Conservation (phyloP, 2,113 vertebrate genomes). For the Tupaia tana region DNA sequence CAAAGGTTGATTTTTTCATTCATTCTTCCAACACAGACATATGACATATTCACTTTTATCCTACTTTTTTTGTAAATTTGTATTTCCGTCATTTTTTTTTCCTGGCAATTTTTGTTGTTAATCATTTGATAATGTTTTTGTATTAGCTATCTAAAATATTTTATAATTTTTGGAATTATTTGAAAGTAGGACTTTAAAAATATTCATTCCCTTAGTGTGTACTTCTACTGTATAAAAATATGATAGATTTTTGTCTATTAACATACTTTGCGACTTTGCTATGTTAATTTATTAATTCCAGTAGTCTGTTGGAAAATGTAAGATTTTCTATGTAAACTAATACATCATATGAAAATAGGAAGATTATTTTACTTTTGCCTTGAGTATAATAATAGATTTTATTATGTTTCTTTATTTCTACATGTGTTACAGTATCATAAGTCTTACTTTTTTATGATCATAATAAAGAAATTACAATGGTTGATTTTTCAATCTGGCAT, state of each 20-base stretch:
- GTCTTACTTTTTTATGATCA: background rate
- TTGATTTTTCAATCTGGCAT: background rate
- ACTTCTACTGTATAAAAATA: background rate
- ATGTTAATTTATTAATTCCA: background rate
- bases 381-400: background rate
- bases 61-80: background rate
- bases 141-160: background rate
- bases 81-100: background rate
- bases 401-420: background rate
- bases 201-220: background rate
- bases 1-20: background rate
- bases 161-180: background rate
- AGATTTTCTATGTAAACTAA: background rate
- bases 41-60: background rate
- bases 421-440: background rate
- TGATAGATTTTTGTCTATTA: background rate
- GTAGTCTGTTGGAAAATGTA: background rate
- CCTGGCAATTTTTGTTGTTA: background rate
- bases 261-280: background rate
- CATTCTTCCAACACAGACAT: background rate
- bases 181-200: background rate
- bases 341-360: background rate
- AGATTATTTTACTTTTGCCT: background rate
- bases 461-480: background rate
- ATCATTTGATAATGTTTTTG: conserved; percentile 1